Percentiles rank a stretch among this genome's conserved stretches.
Evolutionary conservation across 2,113 vertebrate genomes (phyloP).

Genomic region (Acrocephalus arundinaceus): DNA sequence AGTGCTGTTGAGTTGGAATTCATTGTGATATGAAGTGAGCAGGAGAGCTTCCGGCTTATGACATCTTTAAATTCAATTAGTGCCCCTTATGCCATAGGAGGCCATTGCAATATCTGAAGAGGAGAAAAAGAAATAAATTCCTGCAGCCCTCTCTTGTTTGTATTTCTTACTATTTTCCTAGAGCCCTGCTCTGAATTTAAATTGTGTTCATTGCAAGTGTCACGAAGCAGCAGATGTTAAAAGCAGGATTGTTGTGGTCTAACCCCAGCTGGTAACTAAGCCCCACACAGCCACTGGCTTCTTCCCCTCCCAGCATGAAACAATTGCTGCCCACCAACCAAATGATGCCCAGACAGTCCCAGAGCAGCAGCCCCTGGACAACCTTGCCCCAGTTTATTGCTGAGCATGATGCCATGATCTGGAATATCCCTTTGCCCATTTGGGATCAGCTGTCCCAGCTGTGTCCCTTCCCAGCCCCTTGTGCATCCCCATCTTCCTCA

Average conservation of each 20-base stretch:
- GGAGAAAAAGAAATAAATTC: background rate
- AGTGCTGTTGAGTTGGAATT: background rate
- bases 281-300: background rate
- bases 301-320: background rate
- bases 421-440: background rate
- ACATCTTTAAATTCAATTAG: constrained; percentile 69
- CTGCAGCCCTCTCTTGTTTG: background rate
- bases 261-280: background rate
- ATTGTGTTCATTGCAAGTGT: constrained; percentile 56
- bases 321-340: background rate
- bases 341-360: background rate
- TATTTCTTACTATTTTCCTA: background rate
- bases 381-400: background rate
- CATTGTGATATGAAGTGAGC: background rate
- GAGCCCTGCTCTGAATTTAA: constrained; percentile 27
- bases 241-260: background rate
- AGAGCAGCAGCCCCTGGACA: background rate
- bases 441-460: background rate
- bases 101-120: constrained; percentile 6
- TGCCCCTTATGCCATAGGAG: constrained; percentile 36
- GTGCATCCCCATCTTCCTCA: background rate
- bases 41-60: constrained; percentile 22
- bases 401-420: background rate
- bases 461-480: background rate
- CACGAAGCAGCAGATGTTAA: constrained; percentile 65